Percentiles rank a stretch among this genome's conserved stretches.
Conservation (phyloP, 2,888 invertebrate genomes). For the Agonopterix subpropinquella region DNA sequence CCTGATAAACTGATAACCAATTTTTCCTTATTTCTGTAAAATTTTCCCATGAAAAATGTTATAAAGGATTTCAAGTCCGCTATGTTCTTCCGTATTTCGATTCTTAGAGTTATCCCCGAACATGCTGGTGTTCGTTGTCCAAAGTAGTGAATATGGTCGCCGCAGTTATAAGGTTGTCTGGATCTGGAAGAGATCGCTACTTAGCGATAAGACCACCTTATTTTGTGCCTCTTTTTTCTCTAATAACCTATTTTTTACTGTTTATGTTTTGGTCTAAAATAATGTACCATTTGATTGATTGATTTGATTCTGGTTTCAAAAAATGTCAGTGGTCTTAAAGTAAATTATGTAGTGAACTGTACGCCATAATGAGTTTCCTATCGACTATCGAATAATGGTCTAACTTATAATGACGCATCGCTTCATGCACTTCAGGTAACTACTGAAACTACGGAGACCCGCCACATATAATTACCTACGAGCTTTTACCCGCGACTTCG, state of each 20-base stretch:
- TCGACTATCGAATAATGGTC: constrained; percentile 3
- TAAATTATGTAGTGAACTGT: not conserved
- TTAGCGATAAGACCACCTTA: not conserved
- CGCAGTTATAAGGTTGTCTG: not conserved
- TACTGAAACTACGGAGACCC: not conserved
- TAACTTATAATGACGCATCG: constrained; percentile 5
- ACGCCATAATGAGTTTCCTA: not conserved
- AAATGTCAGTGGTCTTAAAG: not conserved
- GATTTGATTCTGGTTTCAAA: not conserved
- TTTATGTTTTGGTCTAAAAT: not conserved
- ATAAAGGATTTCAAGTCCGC: too few relatives aligned
- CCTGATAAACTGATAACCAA: too few relatives aligned
- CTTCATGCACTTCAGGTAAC: not conserved
- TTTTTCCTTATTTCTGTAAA: too few relatives aligned
- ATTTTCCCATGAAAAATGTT: too few relatives aligned
- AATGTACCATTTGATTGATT: not conserved
- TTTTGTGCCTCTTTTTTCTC: not conserved
- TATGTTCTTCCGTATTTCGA: too few relatives aligned
- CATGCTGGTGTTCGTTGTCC: too few relatives aligned
- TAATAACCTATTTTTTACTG: not conserved
- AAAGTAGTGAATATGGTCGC: too few relatives aligned
- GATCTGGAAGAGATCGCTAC: not conserved
- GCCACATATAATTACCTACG: too few relatives aligned
- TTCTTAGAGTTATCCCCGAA: too few relatives aligned
- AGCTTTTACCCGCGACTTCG: too few relatives aligned